Conservation (phyloP, 2,113 vertebrate species). For the Dicentrarchus labrax region DNA sequence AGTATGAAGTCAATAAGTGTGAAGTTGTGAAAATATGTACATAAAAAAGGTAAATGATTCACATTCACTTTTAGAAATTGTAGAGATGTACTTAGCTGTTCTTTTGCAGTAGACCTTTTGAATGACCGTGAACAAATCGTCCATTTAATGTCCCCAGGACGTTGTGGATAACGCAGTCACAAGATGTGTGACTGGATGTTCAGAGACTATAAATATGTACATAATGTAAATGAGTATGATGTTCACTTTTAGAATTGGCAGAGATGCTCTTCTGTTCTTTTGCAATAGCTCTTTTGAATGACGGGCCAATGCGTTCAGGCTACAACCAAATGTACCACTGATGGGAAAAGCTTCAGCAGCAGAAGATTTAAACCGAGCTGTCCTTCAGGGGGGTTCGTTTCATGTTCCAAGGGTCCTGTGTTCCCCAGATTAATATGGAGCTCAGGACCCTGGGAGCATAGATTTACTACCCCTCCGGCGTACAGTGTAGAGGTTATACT, state of each 20-base stretch:
- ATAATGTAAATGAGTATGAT: constrained; percentile 67
- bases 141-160: not conserved
- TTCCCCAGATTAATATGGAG: too few species aligned
- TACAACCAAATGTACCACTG: constrained; percentile 43
- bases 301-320: constrained; percentile 26
- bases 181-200: not conserved
- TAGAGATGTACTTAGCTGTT: constrained; percentile 41
- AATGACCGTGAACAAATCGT: constrained; percentile 24
- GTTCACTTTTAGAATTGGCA: constrained; percentile 45
- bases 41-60: constrained; percentile 40
- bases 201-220: constrained; percentile 57
- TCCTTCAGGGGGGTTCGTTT: not conserved
- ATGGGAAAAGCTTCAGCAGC: constrained; percentile 31
- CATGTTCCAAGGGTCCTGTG: too few species aligned
- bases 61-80: constrained; percentile 35
- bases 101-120: constrained; percentile 34
- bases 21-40: constrained; percentile 36
- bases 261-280: constrained; percentile 36
- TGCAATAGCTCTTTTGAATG: constrained; percentile 44
- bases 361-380: constrained; percentile 20
- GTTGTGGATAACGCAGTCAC: constrained; percentile 1
- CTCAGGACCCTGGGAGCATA: too few species aligned
- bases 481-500: constrained; percentile 16
- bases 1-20: not conserved
- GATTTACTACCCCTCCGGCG: too few species aligned